Conservation (phyloP, 2,113 vertebrate species). For the Lates calcarifer region DNA sequence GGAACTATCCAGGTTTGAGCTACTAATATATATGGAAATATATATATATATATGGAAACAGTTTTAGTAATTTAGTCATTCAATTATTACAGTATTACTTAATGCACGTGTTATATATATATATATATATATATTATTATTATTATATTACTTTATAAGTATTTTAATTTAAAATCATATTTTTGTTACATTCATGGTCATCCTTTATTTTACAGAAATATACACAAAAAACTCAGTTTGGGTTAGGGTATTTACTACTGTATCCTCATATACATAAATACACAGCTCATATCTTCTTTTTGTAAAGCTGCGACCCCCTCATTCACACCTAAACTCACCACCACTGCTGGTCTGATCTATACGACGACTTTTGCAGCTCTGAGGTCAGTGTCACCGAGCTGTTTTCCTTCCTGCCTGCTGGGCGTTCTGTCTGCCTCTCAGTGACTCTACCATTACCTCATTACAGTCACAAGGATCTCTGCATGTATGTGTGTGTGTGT, state of each 20-base stretch:
- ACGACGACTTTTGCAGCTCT: constrained; percentile 17
- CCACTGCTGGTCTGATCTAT: neutral
- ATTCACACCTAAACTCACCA: neutral
- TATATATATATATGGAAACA: too few relatives aligned
- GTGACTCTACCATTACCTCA: constrained; percentile 64
- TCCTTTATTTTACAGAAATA: neutral
- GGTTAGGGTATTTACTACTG: neutral
- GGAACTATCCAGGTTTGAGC: neutral
- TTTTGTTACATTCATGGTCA: neutral
- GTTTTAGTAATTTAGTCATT: neutral
- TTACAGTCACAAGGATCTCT: constrained; percentile 38
- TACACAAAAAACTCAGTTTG: neutral
- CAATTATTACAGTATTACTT: neutral
- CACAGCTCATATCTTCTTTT: neutral
- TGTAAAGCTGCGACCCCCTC: neutral
- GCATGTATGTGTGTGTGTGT: constrained; percentile 13
- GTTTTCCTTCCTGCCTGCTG: constrained; percentile 34
- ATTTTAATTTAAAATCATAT: neutral
- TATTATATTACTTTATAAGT: neutral
- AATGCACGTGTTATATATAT: too few relatives aligned
- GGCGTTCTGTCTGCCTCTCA: constrained; percentile 38
- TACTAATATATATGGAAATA: neutral
- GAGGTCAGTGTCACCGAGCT: constrained; percentile 49
- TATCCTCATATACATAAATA: neutral
- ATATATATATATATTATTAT: too few relatives aligned